A percentile compares a stretch with the other conserved stretches of the same genome.
Conservation (phyloP, 2,113 vertebrate species). For the Perccottus glenii region DNA sequence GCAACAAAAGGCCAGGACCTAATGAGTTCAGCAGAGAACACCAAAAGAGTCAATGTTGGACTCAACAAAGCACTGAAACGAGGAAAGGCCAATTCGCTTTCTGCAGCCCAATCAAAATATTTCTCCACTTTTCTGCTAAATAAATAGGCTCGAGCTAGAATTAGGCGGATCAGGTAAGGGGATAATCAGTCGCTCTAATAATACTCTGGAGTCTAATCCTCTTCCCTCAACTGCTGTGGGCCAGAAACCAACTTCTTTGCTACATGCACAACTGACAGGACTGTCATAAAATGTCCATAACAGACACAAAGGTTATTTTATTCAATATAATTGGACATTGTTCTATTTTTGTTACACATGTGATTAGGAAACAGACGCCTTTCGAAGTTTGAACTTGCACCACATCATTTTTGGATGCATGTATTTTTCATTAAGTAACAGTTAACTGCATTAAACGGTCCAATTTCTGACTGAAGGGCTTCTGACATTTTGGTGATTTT, state of each 20-base stretch:
- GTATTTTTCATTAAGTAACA: too few relatives aligned
- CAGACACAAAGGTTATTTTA: conserved; percentile 1
- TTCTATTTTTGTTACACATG: background rate
- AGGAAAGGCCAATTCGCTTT: conserved; percentile 45
- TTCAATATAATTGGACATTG: conserved; percentile 19
- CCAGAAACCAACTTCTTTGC: conserved; percentile 66
- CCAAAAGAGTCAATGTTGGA: conserved; percentile 39
- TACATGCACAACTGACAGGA: conserved; percentile 53
- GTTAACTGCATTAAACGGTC: too few relatives aligned
- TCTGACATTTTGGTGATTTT: too few relatives aligned
- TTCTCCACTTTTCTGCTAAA: conserved; percentile 61
- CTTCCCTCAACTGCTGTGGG: conserved; percentile 80
- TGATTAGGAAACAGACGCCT: too few relatives aligned
- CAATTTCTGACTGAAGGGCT: too few relatives aligned
- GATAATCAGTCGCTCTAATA: conserved; percentile 85
- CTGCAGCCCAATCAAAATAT: conserved; percentile 47
- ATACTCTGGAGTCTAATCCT: conserved; percentile 85
- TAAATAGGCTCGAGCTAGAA: conserved; percentile 67
- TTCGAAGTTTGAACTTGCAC: too few relatives aligned
- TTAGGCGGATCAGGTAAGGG: conserved; percentile 76
- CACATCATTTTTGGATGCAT: too few relatives aligned
- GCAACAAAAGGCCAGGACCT: conserved; percentile 67
- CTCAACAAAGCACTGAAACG: conserved; percentile 33
- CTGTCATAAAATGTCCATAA: conserved; percentile 27
- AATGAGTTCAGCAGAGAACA: conserved; percentile 65